Percentiles rank a stretch among this genome's conserved stretches.
Evolutionary conservation across 2,113 vertebrate genomes (phyloP).

Genomic region (Zonotrichia leucophrys): DNA sequence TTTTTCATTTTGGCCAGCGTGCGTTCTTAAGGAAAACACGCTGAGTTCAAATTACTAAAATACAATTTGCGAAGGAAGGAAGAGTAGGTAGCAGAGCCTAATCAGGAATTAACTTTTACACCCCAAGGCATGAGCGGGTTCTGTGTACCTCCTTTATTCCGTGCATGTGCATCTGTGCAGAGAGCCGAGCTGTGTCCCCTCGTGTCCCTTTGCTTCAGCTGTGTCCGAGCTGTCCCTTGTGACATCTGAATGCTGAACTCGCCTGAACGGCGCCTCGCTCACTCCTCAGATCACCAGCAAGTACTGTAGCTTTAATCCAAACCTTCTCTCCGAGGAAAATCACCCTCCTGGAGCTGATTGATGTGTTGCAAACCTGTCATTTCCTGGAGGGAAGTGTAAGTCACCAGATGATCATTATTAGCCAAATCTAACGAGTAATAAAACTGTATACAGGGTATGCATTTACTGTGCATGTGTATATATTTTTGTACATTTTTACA

Average conservation of each 20-base stretch:
- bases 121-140: not conserved
- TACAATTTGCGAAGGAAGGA: not conserved
- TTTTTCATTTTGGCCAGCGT: not conserved
- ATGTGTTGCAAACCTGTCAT: not conserved
- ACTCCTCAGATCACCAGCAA: constrained; percentile 16
- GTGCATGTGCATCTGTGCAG: not conserved
- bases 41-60: not conserved
- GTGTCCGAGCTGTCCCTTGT: constrained; percentile 19
- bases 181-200: not conserved
- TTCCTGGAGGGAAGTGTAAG: not conserved
- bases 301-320: constrained; percentile 30
- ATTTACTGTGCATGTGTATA: constrained; percentile 49
- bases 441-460: constrained; percentile 63
- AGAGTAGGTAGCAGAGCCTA: not conserved
- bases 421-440: constrained; percentile 15
- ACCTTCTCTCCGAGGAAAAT: not conserved
- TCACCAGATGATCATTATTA: not conserved
- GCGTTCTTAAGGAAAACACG: not conserved
- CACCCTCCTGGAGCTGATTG: not conserved
- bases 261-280: not conserved
- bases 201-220: not conserved
- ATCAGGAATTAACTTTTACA: not conserved
- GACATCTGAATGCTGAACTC: constrained; percentile 23
- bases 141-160: not conserved
- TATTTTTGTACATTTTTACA: constrained; percentile 75